Conservation (phyloP, 2,113 vertebrate species). For the Apodemus sylvaticus region DNA sequence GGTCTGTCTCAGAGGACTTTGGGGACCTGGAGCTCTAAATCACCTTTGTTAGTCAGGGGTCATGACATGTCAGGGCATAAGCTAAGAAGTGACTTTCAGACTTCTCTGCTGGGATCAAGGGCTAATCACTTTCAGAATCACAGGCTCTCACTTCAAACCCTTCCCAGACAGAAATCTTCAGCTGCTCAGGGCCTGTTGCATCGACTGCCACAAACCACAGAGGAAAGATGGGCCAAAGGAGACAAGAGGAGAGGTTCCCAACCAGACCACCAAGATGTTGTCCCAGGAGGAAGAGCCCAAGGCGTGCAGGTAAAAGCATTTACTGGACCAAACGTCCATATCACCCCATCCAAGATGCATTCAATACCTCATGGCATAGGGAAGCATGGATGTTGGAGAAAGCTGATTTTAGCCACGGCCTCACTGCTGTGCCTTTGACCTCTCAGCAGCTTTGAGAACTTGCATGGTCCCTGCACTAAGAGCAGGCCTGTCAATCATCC, state of each 20-base stretch:
- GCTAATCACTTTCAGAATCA: background rate
- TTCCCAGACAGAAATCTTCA: background rate
- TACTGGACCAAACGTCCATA: background rate
- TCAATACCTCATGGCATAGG: accelerated
- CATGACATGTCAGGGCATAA: background rate
- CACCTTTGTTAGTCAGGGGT: background rate
- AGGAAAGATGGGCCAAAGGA: too few relatives aligned
- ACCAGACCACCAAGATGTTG: too few relatives aligned
- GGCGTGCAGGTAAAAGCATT: background rate
- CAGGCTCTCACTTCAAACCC: background rate
- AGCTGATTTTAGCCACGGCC: accelerated
- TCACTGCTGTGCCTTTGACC: background rate
- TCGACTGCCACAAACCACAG: background rate
- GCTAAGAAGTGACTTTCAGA: background rate
- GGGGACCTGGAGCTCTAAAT: background rate
- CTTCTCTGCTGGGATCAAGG: background rate
- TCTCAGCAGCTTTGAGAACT: background rate
- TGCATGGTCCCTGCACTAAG: background rate
- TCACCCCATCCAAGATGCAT: background rate
- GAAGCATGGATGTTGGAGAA: too few relatives aligned
- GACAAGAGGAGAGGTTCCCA: too few relatives aligned
- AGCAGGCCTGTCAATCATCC: background rate
- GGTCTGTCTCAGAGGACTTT: background rate
- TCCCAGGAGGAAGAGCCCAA: background rate
- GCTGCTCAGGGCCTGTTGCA: background rate